These are phyloP conservation scores for Indicator maculatus DNA, from an alignment of 2,113 vertebrate species.

Conservation along the genomic window DNA sequence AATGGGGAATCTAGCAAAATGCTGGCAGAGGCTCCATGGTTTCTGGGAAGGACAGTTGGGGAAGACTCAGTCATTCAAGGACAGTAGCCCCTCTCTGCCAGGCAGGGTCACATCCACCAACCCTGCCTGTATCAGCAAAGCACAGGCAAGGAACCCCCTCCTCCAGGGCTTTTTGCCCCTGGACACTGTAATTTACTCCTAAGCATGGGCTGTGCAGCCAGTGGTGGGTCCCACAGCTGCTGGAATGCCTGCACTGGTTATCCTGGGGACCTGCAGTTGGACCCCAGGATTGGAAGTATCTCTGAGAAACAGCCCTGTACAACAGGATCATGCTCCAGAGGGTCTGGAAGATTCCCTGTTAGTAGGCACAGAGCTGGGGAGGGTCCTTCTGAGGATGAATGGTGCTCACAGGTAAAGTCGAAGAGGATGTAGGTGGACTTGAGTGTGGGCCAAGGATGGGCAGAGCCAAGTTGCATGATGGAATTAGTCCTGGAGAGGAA, in stretches of 20 bases:
- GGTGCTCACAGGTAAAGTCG: not conserved
- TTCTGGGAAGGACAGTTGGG: not conserved
- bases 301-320: not conserved
- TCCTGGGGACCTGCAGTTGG: not conserved
- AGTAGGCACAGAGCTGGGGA: not conserved
- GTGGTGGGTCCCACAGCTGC: not conserved
- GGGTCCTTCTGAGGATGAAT: not conserved
- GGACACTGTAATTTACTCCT: not conserved
- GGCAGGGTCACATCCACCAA: not conserved
- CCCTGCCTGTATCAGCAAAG: not conserved
- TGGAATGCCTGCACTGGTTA: not conserved
- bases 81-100: not conserved
- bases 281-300: not conserved
- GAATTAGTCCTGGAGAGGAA: not conserved
- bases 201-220: not conserved
- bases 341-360: not conserved
- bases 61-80: not conserved
- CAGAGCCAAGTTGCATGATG: not conserved
- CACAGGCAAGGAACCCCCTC: not conserved
- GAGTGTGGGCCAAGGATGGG: not conserved
- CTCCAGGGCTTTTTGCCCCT: not conserved
- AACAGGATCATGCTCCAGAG: not conserved
- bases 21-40: not conserved
- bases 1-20: not conserved
- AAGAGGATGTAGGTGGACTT: not conserved